A percentile compares a stretch with the other conserved stretches of the same genome.
phyloP scores from a whole-genome alignment of 2,888 invertebrate genomes.

The Galeruca laticollis region DNA sequence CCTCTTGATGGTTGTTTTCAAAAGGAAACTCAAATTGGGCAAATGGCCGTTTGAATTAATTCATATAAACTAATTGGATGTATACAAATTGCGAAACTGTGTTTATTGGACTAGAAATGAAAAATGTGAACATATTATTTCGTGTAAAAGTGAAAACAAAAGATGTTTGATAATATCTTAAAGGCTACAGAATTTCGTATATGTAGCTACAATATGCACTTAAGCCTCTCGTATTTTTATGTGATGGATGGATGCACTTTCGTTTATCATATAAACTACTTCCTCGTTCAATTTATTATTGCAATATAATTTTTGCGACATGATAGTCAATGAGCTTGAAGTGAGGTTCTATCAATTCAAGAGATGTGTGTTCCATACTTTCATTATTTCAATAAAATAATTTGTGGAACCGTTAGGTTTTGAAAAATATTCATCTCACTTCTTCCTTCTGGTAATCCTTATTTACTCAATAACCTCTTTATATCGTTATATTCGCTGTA shows the following conservation, averaged over 20 bases:
- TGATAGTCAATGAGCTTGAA: neutral
- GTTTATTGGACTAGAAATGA: conserved; percentile 19
- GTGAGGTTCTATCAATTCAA: neutral
- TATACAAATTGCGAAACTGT: conserved; percentile 19
- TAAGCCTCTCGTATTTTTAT: neutral
- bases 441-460: too few species aligned
- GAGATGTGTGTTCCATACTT: too few species aligned
- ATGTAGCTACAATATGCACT: neutral
- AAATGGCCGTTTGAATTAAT: neutral
- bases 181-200: neutral
- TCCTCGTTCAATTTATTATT: conserved; percentile 39
- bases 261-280: conserved; percentile 40
- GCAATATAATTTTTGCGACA: neutral
- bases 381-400: too few species aligned
- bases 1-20: neutral
- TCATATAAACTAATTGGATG: neutral
- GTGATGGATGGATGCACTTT: conserved; percentile 42
- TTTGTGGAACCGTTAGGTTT: too few species aligned
- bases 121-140: conserved; percentile 26
- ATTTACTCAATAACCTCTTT: too few species aligned
- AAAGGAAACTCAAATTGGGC: neutral
- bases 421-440: too few species aligned
- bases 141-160: conserved; percentile 25
- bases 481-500: too few species aligned
- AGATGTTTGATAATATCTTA: neutral